A percentile compares a stretch with the other conserved stretches of the same genome.
Evolutionary conservation across 2,113 vertebrate genomes (phyloP).

Genomic region (Sebastes schlegelii): DNA sequence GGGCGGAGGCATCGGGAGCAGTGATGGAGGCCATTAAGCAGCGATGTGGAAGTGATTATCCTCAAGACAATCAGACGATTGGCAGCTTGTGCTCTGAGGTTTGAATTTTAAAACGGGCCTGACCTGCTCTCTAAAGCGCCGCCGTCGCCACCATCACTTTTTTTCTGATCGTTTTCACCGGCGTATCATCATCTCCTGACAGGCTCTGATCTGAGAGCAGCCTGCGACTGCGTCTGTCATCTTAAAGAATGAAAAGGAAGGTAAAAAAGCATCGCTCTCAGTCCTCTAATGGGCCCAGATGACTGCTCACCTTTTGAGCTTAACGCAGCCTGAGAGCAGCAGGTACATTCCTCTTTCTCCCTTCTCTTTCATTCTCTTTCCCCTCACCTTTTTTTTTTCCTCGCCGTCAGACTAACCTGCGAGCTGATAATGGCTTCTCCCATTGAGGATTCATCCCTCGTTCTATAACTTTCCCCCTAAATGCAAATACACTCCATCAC

Average conservation of each 20-base stretch:
- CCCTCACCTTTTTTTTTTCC: background rate
- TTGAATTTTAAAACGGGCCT: conserved; percentile 32
- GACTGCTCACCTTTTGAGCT: conserved; percentile 70
- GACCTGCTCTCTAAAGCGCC: conserved; percentile 48
- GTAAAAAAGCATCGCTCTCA: conserved; percentile 17
- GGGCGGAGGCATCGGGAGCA: background rate
- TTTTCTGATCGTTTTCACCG: conserved; percentile 27
- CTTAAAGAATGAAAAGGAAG: conserved; percentile 45
- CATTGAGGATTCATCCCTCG: conserved; percentile 70
- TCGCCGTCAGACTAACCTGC: conserved; percentile 35
- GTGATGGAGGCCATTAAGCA: conserved; percentile 44
- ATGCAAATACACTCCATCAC: conserved; percentile 77
- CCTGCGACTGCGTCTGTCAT: conserved; percentile 50
- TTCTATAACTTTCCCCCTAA: conserved; percentile 65
- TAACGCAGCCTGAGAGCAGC: conserved; percentile 57
- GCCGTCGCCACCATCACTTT: background rate
- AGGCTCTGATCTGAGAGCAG: conserved; percentile 61
- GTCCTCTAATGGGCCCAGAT: conserved; percentile 60
- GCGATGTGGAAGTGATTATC: conserved; percentile 54
- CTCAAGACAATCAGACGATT: conserved; percentile 39
- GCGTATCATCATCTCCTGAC: conserved; percentile 35
- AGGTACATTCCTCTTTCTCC: conserved; percentile 26
- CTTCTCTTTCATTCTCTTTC: background rate
- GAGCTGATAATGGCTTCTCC: conserved; percentile 63
- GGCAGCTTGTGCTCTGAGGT: conserved; percentile 33